phyloP scores from a whole-genome alignment of 2,113 vertebrate genomes.

The Nothobranchius furzeri region DNA sequence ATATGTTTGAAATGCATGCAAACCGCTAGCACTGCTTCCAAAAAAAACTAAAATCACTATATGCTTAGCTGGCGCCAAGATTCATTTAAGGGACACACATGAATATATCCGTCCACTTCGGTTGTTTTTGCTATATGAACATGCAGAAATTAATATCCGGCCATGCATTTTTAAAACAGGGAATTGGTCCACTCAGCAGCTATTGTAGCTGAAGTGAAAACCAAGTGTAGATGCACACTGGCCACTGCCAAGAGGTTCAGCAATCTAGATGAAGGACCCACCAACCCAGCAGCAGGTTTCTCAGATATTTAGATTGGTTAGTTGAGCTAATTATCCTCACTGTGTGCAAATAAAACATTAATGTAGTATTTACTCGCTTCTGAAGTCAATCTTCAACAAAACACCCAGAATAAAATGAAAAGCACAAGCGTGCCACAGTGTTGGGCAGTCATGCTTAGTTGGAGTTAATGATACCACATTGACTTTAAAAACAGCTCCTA shows the following conservation, averaged over 20 bases:
- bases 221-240: background rate
- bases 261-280: background rate
- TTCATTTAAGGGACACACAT: no score
- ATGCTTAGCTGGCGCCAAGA: no score
- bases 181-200: constrained; percentile 8
- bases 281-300: constrained; percentile 3
- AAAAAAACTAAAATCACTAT: no score
- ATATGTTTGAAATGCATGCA: no score
- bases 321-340: background rate
- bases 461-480: constrained; percentile 18
- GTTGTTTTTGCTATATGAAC: constrained; percentile 3
- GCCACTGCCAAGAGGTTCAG: constrained; percentile 1
- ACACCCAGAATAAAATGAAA: constrained; percentile 17
- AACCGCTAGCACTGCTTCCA: no score
- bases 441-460: constrained; percentile 21
- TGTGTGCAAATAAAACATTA: constrained; percentile 9
- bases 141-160: background rate
- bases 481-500: constrained; percentile 21
- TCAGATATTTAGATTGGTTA: constrained; percentile 18
- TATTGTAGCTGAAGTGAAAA: background rate
- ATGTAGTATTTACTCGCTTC: constrained; percentile 15
- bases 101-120: no score
- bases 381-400: constrained; percentile 23
- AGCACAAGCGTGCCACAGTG: constrained; percentile 6
- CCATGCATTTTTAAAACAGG: background rate